Percentiles rank a stretch among this genome's conserved stretches.
These are phyloP conservation scores for Sebastes cheni DNA, from an alignment of 2,797 vertebrate genomes.

Conservation along the genomic window DNA sequence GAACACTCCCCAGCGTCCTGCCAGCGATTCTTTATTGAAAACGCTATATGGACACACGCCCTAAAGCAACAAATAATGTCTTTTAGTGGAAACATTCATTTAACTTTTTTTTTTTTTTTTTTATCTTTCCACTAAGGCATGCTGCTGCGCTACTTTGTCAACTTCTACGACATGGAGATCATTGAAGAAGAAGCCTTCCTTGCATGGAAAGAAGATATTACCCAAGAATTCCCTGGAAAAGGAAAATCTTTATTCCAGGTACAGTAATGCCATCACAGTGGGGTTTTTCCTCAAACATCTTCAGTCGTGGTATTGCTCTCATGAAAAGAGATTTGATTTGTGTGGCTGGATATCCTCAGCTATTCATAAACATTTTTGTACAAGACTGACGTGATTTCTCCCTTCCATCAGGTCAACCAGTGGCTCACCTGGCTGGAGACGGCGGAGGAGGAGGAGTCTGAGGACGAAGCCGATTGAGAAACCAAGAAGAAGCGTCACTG, in stretches of 20 bases:
- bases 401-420: constrained; percentile 90
- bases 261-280: background rate
- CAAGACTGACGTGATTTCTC: background rate
- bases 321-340: background rate
- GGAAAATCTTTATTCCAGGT: constrained; percentile 99
- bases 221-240: constrained; percentile 99
- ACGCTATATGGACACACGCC: background rate
- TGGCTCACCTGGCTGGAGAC: constrained; percentile 99
- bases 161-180: constrained; percentile 99
- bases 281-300: background rate
- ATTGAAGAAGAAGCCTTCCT: constrained; percentile 99
- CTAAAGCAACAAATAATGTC: background rate
- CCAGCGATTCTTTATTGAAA: background rate
- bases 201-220: constrained; percentile 99
- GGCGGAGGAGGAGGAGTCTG: constrained; percentile 98
- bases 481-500: constrained; percentile 82
- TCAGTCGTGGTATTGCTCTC: background rate
- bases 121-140: constrained; percentile 82
- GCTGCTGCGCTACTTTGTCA: constrained; percentile 98
- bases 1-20: background rate
- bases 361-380: background rate
- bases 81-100: background rate
- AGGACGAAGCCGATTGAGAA: constrained; percentile 96
- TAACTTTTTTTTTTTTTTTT: background rate
- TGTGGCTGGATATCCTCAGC: background rate